Evolutionary conservation across 2,888 invertebrate genomes (phyloP), one percentile per base, ranked within the genome.

Genomic region (Malachius bipustulatus): DNA sequence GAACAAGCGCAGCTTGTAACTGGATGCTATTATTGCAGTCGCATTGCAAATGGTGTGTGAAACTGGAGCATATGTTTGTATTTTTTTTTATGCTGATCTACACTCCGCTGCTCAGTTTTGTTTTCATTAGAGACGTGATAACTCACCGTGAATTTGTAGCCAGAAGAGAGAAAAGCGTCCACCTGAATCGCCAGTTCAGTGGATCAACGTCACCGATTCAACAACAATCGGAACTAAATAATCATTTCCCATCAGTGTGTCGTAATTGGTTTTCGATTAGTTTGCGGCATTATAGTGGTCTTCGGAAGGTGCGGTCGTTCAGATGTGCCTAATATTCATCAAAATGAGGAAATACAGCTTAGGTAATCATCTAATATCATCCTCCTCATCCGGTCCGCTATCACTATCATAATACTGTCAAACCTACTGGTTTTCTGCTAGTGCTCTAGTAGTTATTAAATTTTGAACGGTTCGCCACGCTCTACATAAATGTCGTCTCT

Each of bases 81-180:
- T n/a, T n/a, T n/a, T n/a, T n/a, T n/a, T n/a, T n/a, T n/a, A n/a
- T n/a, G n/a, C n/a, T n/a, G n/a, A n/a, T 19, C 24, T 19, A 19
- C 24, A 19, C n/a, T 19, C n/a, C 24, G 24, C 24, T 19, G 24
- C 6, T 19, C 24, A 6, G n/a, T 19, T 6, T 19, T 6, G n/a
- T 19, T 19, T 19, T 19, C 24, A 19, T 19, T 19, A 19, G 6
- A n/a, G n/a, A 19, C 24, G 24, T 19, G 24, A 19, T 19, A 19
- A 19, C n/a, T 19, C 24, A 6, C 6, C 24, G n/a, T 19, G n/a
- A 8, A n/a, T 19, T 19, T n/a, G 24, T 6, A 19, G n/a, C 6
- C 24, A n/a, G 24, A 8, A n/a, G 6, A 19, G 24, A 8, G 24
- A n/a, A 19, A n/a, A 19, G n/a, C 24, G n/a, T n/a, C 6, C 6